phyloP scores from a whole-genome alignment of 92 coral and sea anemone species.

The Nematostella vectensis region DNA sequence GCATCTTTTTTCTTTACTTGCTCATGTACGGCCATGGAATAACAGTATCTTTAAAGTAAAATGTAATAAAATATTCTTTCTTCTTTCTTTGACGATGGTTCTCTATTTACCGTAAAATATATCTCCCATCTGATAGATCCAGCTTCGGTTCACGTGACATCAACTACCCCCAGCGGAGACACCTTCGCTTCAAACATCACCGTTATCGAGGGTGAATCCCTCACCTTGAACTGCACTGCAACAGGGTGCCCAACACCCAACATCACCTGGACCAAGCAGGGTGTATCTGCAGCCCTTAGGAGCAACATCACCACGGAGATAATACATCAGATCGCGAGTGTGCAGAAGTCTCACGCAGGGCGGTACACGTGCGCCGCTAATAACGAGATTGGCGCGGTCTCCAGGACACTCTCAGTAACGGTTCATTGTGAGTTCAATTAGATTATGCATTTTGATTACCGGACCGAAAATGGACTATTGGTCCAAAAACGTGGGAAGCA shows the following conservation, averaged over 20 bases:
- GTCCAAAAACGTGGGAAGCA: too few species aligned
- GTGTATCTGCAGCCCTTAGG: neutral
- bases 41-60: neutral
- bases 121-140: neutral
- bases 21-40: neutral
- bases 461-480: too few species aligned
- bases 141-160: too few species aligned
- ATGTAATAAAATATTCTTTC: neutral
- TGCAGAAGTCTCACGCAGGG: neutral
- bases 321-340: neutral
- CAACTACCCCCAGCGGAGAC: neutral
- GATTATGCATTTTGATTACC: too few species aligned
- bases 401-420: neutral
- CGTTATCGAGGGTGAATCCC: conserved; percentile 2
- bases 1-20: neutral
- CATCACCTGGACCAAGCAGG: conserved; percentile 34
- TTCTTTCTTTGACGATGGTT: neutral
- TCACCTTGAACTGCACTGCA: conserved; percentile 25
- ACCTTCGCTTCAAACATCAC: neutral
- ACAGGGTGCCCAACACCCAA: conserved; percentile 43
- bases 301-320: neutral
- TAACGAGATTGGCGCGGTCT: neutral
- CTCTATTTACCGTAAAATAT: neutral
- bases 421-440: neutral
- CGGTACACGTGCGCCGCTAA: neutral